Evolutionary conservation across 1,140 invertebrate genomes (phyloP), one percentile per base, ranked within the genome.

Genomic region (Trichoplusia ni): DNA sequence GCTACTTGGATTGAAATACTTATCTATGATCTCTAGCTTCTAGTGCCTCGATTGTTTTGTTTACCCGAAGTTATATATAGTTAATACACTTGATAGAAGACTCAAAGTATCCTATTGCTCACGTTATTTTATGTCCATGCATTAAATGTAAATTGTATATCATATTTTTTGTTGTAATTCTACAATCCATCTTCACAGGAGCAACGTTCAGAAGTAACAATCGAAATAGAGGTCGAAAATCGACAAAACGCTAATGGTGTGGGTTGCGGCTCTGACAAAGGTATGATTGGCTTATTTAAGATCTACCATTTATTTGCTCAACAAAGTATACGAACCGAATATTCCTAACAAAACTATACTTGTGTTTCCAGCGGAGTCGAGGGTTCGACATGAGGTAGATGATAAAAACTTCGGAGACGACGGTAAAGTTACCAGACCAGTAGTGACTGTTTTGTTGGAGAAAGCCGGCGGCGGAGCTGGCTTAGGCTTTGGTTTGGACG

Each of bases 401-500:
- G 64, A 21, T 4, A 73, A 51, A 18, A 64, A 61, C 42, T 9
- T 46, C 23, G 54, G 64, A 46, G 67, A 69, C 18, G 58, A 63
- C 23, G 69, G 46, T 31, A 72, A 68, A 54, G 35, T 49, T 47
- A 35, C 59, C n/a, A 67, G 69, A 44, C 58, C 73, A n/a, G 64
- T 86, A 53, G 85, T 90, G 27, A 86, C 89, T 44, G 88, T 92
- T 40, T 75, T 90, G 37, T 92, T 97, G 31, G 93, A 93, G 54
- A 93, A 98, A 68, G 91, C 93, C 11, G 98, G 98, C 81, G 97
- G 97, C 73, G 96, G 95, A 63, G 95, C 96, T 64, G 97, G 97
- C 6, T 92, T 98, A 33, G 97, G 97, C 37, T 98, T 99, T 84
- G 97, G 97, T 76, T 92, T 99, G 35, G 97, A 98, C 81, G 97